Evolutionary conservation across 2,113 vertebrate genomes (phyloP).

Genomic region (Dipodomys stephensi): DNA sequence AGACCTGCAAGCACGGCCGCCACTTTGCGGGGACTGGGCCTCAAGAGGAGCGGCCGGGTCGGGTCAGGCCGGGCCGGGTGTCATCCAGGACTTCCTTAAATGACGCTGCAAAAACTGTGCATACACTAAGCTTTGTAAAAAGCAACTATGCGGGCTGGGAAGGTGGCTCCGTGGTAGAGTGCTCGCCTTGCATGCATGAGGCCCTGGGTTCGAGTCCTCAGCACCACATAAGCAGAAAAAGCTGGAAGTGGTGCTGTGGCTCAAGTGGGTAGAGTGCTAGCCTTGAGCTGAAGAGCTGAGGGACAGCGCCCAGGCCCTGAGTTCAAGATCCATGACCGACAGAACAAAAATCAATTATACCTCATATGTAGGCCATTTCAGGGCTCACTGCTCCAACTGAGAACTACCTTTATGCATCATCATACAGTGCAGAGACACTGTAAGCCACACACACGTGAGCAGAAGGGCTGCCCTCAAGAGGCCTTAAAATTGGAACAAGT

Average conservation of each 20-base stretch:
- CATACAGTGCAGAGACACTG: constrained; percentile 58
- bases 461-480: constrained; percentile 54
- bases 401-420: constrained; percentile 80
- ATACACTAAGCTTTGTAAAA: constrained; percentile 39
- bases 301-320: too few species aligned
- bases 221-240: too few species aligned
- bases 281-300: too few species aligned
- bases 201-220: too few species aligned
- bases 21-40: background rate
- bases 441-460: constrained; percentile 15
- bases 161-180: too few species aligned
- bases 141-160: constrained; percentile 61
- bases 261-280: too few species aligned
- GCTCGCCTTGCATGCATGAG: too few species aligned
- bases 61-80: background rate
- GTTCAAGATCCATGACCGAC: too few species aligned
- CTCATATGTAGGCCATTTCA: constrained; percentile 66
- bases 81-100: constrained; percentile 41
- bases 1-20: background rate
- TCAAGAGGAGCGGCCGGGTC: background rate
- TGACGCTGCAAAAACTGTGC: constrained; percentile 32
- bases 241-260: too few species aligned
- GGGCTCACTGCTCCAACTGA: constrained; percentile 78
- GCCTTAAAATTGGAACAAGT: background rate
- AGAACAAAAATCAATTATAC: too few species aligned